These are phyloP conservation scores for Diabrotica virgifera DNA, from an alignment of 1,140 invertebrate species.

Conservation along the genomic window DNA sequence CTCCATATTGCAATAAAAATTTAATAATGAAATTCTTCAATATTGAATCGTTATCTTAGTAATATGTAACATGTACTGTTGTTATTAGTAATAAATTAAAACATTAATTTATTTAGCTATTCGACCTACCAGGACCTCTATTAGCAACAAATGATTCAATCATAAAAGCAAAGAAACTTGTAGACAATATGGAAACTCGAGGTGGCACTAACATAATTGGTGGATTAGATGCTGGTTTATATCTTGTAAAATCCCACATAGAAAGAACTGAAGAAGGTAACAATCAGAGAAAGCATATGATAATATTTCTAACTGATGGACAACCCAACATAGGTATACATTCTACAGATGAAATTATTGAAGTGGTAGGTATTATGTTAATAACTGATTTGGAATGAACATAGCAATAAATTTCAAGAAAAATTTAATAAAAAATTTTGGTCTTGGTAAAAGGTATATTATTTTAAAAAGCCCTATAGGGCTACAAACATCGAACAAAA, in stretches of 20 bases:
- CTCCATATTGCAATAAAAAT: background rate
- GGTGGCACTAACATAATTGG: slow-evolving; percentile 65
- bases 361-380: slow-evolving; percentile 29
- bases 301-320: slow-evolving; percentile 74
- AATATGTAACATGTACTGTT: background rate
- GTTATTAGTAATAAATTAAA: background rate
- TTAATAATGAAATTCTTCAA: background rate
- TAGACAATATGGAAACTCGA: slow-evolving; percentile 52
- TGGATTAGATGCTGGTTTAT: slow-evolving; percentile 52
- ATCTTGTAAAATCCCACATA: slow-evolving; percentile 49
- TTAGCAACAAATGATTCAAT: slow-evolving; percentile 46
- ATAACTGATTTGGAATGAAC: too few relatives aligned
- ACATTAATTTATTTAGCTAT: background rate
- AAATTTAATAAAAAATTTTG: too few relatives aligned
- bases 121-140: background rate
- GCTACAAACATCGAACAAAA: too few relatives aligned
- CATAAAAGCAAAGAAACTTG: slow-evolving; percentile 54
- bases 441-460: too few relatives aligned
- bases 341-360: slow-evolving; percentile 37
- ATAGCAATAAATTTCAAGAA: too few relatives aligned
- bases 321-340: slow-evolving; percentile 62
- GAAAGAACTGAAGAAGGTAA: slow-evolving; percentile 37
- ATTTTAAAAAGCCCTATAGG: too few relatives aligned
- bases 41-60: too few relatives aligned
- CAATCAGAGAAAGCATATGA: slow-evolving; percentile 51